Conservation (phyloP, 2,888 invertebrate species). For the Argyresthia goedartella region DNA sequence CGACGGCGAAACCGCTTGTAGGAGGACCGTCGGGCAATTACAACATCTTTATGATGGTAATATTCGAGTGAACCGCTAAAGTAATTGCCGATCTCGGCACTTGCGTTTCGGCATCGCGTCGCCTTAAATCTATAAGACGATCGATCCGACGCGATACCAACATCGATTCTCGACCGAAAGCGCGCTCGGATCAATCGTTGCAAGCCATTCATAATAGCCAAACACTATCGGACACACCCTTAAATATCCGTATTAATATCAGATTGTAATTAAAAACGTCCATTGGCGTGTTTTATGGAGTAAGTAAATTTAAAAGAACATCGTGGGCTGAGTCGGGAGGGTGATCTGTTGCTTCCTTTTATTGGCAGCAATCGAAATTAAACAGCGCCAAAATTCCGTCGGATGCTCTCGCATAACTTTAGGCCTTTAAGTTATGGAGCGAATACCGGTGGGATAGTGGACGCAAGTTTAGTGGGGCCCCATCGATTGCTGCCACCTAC, state of each 20-base stretch:
- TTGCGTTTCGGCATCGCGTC: slow-evolving; percentile 51
- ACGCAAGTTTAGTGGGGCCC: slow-evolving; percentile 50
- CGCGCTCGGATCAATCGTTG: slow-evolving; percentile 29
- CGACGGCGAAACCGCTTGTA: slow-evolving; percentile 14
- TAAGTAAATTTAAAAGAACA: slow-evolving; percentile 25
- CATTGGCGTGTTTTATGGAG: slow-evolving; percentile 35
- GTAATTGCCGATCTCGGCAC: slow-evolving; percentile 46
- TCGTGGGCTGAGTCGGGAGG: slow-evolving; percentile 31
- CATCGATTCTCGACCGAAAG: slow-evolving; percentile 14
- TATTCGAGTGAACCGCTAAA: slow-evolving; percentile 33
- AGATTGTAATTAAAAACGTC: slow-evolving; percentile 41
- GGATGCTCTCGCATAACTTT: slow-evolving; percentile 56
- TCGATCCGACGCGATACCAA: slow-evolving; percentile 26
- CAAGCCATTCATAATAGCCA: slow-evolving; percentile 39
- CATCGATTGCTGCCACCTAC: slow-evolving; percentile 53
- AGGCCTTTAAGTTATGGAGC: slow-evolving; percentile 62
- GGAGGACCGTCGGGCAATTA: slow-evolving; percentile 54
- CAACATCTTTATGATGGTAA: slow-evolving; percentile 48
- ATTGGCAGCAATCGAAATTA: slow-evolving; percentile 48
- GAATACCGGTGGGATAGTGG: slow-evolving; percentile 48
- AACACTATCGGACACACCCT: slow-evolving; percentile 62
- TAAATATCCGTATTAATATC: slow-evolving; percentile 36
- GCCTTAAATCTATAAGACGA: slow-evolving; percentile 42
- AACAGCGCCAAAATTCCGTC: slow-evolving; percentile 45
- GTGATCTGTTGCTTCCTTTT: slow-evolving; percentile 45